These are phyloP conservation scores for Liparis tanakae DNA, from an alignment of 2,797 vertebrate species.

Conservation along the genomic window DNA sequence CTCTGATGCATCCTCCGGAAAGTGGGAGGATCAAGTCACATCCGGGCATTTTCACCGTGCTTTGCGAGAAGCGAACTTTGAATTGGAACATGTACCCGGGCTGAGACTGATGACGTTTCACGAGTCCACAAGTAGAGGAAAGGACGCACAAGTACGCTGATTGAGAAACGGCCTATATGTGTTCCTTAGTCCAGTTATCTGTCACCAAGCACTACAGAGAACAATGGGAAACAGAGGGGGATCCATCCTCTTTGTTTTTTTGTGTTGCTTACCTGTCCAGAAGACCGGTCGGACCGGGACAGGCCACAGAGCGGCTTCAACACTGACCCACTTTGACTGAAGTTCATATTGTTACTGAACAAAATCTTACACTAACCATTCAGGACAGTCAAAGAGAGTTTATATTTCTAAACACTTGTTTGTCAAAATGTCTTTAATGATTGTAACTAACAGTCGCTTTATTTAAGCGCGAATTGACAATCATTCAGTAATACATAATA, in stretches of 20 bases:
- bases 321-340: constrained; percentile 34
- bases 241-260: constrained; percentile 49
- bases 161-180: no score
- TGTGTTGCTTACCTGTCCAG: constrained; percentile 18
- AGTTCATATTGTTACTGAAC: background rate
- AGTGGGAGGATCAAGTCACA: no score
- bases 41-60: no score
- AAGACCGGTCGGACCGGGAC: constrained; percentile 46
- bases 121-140: no score
- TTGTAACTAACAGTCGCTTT: background rate
- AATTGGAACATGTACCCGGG: no score
- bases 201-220: constrained; percentile 52
- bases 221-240: constrained; percentile 65
- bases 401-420: background rate
- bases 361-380: background rate
- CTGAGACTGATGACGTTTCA: no score
- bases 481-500: background rate
- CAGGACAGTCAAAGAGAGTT: background rate
- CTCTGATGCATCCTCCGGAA: no score
- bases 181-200: constrained; percentile 56
- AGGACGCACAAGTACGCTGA: no score
- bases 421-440: background rate
- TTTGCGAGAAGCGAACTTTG: no score
- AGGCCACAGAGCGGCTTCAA: constrained; percentile 28
- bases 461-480: background rate